A percentile compares a stretch with the other conserved stretches of the same genome.
phyloP scores from a whole-genome alignment of 2,113 vertebrate genomes.

The Sebastes fasciatus region DNA sequence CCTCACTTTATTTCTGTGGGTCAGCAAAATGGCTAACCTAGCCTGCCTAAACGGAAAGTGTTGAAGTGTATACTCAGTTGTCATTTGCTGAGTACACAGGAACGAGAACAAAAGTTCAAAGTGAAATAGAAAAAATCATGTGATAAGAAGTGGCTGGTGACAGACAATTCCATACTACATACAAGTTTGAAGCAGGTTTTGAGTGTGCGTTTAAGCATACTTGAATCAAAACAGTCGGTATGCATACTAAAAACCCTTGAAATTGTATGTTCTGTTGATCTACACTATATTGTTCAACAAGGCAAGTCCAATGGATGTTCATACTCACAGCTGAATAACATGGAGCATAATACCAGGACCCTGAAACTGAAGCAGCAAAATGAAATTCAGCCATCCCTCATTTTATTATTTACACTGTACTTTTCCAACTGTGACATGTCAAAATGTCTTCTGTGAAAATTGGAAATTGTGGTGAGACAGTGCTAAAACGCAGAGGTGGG shows the following conservation, averaged over 20 bases:
- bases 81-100: not conserved
- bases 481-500: too few species aligned
- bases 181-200: not conserved
- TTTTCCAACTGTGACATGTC: not conserved
- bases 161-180: too few species aligned
- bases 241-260: not conserved
- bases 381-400: not conserved
- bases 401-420: not conserved
- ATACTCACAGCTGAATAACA: not conserved
- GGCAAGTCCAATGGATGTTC: not conserved
- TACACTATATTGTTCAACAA: not conserved
- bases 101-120: not conserved
- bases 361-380: not conserved
- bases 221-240: not conserved
- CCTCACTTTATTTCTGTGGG: not conserved
- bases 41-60: not conserved
- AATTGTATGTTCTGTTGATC: not conserved
- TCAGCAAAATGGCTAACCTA: slow-evolving; percentile 12
- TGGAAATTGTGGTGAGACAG: not conserved
- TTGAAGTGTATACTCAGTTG: not conserved
- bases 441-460: not conserved
- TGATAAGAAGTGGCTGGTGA: not conserved
- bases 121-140: not conserved
- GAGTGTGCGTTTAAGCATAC: not conserved
- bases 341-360: not conserved